These are phyloP conservation scores for Ctenomys sociabilis DNA, from an alignment of 2,113 vertebrate genomes.

Conservation along the genomic window DNA sequence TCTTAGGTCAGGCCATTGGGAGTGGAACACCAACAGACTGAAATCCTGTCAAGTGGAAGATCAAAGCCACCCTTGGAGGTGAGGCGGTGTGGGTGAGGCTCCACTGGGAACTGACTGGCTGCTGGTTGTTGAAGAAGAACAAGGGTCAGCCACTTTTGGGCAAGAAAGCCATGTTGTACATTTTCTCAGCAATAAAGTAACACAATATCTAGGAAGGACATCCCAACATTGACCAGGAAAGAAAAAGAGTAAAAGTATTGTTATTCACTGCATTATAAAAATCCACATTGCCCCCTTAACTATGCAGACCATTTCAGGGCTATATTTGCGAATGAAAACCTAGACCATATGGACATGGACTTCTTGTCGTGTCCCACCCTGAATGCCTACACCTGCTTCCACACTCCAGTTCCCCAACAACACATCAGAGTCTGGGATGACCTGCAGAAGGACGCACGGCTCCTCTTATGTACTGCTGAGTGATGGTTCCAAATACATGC, in stretches of 20 bases:
- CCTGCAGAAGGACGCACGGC: background rate
- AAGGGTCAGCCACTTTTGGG: background rate
- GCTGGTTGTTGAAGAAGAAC: background rate
- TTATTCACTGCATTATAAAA: background rate
- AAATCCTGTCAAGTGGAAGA: background rate
- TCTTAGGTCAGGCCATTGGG: background rate
- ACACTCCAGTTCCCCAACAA: background rate
- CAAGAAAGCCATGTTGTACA: background rate
- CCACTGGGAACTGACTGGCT: background rate
- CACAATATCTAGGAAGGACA: background rate
- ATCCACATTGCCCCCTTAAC: background rate
- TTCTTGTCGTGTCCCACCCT: background rate
- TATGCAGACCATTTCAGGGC: background rate
- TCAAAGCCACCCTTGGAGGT: background rate
- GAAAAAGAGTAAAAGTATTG: background rate
- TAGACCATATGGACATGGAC: background rate
- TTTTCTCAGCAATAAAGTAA: background rate
- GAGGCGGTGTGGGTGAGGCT: background rate
- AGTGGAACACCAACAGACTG: background rate
- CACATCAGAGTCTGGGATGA: background rate
- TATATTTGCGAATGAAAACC: background rate
- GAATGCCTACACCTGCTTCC: background rate
- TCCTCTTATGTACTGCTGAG: slow-evolving; percentile 4
- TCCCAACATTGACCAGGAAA: background rate
- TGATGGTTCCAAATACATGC: background rate